Evolutionary conservation across 2,797 vertebrate genomes (phyloP), one percentile per base, ranked within the genome.

Genomic region (Tadarida brasiliensis): DNA sequence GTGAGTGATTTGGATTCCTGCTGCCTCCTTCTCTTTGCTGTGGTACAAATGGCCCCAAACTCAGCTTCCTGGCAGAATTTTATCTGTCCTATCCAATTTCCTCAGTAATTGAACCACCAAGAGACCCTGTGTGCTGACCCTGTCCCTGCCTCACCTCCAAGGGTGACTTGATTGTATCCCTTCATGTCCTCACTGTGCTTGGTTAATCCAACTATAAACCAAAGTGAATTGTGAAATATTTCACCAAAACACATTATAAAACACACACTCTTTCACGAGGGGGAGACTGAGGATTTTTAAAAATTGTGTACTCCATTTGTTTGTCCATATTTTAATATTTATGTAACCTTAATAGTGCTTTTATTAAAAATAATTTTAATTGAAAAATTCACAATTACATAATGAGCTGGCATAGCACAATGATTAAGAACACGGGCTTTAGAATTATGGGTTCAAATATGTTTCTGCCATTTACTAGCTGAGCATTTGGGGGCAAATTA

Each of bases 41-140:
- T 85, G 83, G 67, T 78, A 84, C 22, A 65, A 92, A 94, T 8
- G 56, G 33, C 12, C 94, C 73, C 77, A 81, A 35, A 88, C n/a
- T 77, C 78, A 57, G 78, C 35, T 77, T 88, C 82, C 82, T 88
- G 91, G 61, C 35, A 54, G 63, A 57, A 86, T 85, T 39, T 39
- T 77, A 65, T 85, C 74, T 76, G 63, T 71, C 95, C 74, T 51
- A 12, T 70, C 39, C 44, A 94, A 47, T 95, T 90, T 95, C 83
- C 63, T 92, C 49, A 5, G 82, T 30, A 77, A 51, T 5, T 81
- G 24, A 92, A 86, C 47, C 35, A 89, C 47, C 26, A 24, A 73
- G 67, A 92, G 57, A 85, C 56, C 73, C 44, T 83, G 74, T 2
- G 0, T 51, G 28, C 56, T 44, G 44, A 92, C 19, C 85, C 91